Percentiles rank a stretch among this genome's conserved stretches.
These are phyloP conservation scores for Uropsilus gracilis DNA, from an alignment of 2,113 vertebrate species.

Conservation along the genomic window DNA sequence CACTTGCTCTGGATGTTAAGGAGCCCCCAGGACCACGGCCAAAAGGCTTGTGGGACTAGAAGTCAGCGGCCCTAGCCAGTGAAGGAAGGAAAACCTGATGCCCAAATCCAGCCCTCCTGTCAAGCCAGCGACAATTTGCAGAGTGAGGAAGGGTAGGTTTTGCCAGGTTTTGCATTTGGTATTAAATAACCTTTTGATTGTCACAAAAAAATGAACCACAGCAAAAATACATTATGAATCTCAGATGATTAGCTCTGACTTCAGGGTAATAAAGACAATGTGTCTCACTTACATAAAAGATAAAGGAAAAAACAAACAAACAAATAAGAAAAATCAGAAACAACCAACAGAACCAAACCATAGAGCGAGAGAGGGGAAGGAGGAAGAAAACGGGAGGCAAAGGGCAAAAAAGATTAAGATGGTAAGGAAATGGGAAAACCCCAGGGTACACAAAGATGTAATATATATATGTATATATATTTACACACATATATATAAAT, in stretches of 20 bases:
- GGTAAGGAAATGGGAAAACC: too few species aligned
- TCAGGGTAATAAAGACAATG: not conserved
- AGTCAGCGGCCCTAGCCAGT: not conserved
- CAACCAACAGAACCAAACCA: too few species aligned
- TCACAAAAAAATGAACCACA: slow-evolving; percentile 12
- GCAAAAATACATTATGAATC: not conserved
- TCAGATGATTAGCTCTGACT: not conserved
- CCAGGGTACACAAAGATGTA: too few species aligned
- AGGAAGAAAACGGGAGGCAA: too few species aligned
- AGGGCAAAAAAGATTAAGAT: too few species aligned
- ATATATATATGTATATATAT: not conserved
- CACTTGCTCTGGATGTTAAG: slow-evolving; percentile 49
- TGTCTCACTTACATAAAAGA: too few species aligned
- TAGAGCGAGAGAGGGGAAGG: too few species aligned
- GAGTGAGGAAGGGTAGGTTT: not conserved
- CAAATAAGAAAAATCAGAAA: too few species aligned
- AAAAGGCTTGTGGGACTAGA: slow-evolving; percentile 44
- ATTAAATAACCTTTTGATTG: slow-evolving; percentile 13
- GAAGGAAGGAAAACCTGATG: not conserved
- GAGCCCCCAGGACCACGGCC: not conserved
- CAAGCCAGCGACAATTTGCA: not conserved
- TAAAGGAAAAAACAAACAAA: too few species aligned
- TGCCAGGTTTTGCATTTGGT: not conserved
- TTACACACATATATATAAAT: not conserved
- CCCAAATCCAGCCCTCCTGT: not conserved